Conservation (phyloP, 2,888 invertebrate species). For the Steinernema carpocapsae region DNA sequence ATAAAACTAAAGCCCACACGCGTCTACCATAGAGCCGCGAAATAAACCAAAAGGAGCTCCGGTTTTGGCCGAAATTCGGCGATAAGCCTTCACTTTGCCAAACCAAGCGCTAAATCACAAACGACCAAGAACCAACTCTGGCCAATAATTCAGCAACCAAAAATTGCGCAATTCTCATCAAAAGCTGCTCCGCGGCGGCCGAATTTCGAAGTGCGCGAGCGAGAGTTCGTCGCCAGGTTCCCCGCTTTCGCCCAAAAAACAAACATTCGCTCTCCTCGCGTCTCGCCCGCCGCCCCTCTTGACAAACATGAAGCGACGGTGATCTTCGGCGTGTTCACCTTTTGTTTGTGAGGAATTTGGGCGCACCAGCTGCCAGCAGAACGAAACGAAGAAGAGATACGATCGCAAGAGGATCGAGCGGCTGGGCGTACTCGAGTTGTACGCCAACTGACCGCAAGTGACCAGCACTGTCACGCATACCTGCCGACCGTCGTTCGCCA, state of each 20-base stretch:
- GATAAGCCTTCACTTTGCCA: no score
- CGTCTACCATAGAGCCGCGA: no score
- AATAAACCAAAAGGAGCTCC: no score
- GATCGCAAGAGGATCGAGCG: not conserved
- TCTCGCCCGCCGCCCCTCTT: not conserved
- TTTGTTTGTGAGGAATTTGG: no score
- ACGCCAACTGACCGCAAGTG: not conserved
- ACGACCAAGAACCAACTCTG: no score
- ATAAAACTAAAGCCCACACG: no score
- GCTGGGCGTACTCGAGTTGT: not conserved
- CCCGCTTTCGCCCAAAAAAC: slow-evolving; percentile 5
- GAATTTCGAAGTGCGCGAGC: not conserved
- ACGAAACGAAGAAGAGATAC: not conserved
- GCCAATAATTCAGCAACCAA: no score
- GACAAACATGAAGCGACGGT: not conserved
- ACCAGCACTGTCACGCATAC: not conserved
- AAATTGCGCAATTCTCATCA: no score
- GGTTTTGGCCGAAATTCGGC: no score
- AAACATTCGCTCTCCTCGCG: slow-evolving; percentile 32
- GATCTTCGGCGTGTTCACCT: not conserved
- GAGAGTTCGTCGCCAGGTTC: slow-evolving; percentile 3
- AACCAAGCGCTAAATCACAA: no score
- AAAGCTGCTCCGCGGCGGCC: no score
- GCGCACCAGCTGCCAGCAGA: no score
- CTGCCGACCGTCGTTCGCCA: slow-evolving; percentile 4